Conservation (phyloP, 2,888 invertebrate species). For the Stomorhina lunata region DNA sequence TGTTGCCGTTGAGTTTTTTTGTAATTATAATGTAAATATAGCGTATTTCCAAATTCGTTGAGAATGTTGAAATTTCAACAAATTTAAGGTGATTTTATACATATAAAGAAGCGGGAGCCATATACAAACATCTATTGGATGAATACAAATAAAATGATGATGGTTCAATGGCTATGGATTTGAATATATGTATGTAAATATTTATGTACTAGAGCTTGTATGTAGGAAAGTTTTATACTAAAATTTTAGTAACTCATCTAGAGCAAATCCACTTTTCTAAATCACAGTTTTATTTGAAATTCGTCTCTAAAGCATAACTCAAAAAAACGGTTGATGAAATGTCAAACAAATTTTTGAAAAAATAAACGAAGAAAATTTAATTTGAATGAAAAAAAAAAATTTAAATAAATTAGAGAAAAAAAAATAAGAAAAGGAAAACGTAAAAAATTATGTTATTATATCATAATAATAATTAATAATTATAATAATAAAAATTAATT, state of each 20-base stretch:
- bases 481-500: background rate
- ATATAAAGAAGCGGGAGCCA: background rate
- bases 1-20: background rate
- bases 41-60: conserved; percentile 22
- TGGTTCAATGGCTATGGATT: conserved; percentile 45
- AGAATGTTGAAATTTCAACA: background rate
- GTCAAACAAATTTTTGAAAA: conserved; percentile 37
- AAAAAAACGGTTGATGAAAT: conserved; percentile 53
- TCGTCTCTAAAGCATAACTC: conserved; percentile 59
- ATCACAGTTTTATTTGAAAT: conserved; percentile 63
- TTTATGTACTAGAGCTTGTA: background rate
- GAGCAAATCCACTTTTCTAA: conserved; percentile 56
- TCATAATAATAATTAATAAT: background rate
- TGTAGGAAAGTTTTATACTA: background rate
- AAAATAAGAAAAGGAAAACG: conserved; percentile 3
- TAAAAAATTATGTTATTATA: background rate
- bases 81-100: conserved; percentile 3
- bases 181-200: background rate
- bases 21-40: background rate
- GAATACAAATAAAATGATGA: conserved; percentile 19
- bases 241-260: conserved; percentile 45
- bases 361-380: conserved; percentile 17
- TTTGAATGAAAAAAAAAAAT: conserved; percentile 29
- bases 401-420: conserved; percentile 21
- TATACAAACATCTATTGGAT: background rate